Evolutionary conservation across 2,113 vertebrate genomes (phyloP).

Genomic region (Sebastes fasciatus): DNA sequence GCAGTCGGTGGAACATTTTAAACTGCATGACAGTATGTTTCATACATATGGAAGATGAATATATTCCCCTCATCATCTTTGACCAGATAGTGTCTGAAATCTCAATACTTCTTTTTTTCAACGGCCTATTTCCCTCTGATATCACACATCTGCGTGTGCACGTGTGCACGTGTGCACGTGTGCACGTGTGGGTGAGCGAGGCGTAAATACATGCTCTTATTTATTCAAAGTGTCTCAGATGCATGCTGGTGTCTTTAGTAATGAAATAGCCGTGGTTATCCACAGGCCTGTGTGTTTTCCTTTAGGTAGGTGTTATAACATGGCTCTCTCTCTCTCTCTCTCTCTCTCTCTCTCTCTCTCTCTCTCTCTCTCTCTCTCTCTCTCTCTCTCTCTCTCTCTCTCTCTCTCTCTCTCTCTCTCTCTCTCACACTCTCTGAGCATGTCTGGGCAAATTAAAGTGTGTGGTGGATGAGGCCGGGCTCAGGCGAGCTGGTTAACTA

Average conservation of each 20-base stretch:
- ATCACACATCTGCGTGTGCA: constrained; percentile 13
- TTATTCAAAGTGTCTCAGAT: constrained; percentile 19
- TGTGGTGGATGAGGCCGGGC: constrained; percentile 40
- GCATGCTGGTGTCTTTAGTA: not conserved
- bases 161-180: not conserved
- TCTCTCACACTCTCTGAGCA: not conserved
- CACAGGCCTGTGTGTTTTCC: not conserved
- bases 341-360: not conserved
- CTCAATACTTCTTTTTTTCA: not conserved
- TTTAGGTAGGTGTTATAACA: not conserved
- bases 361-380: not conserved
- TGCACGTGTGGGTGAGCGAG: not conserved
- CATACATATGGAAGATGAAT: too few relatives aligned
- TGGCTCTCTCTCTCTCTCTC: not conserved
- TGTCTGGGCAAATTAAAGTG: constrained; percentile 59
- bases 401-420: not conserved
- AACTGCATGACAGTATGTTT: too few relatives aligned
- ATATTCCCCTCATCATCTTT: too few relatives aligned
- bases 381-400: not conserved
- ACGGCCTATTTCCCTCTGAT: constrained; percentile 8
- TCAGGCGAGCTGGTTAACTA: constrained; percentile 62
- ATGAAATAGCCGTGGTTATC: constrained; percentile 12
- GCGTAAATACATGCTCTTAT: not conserved
- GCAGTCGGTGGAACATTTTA: too few relatives aligned
- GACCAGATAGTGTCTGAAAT: too few relatives aligned